Conservation (phyloP, 2,888 invertebrate genomes). For the Peribatodes rhomboidaria region DNA sequence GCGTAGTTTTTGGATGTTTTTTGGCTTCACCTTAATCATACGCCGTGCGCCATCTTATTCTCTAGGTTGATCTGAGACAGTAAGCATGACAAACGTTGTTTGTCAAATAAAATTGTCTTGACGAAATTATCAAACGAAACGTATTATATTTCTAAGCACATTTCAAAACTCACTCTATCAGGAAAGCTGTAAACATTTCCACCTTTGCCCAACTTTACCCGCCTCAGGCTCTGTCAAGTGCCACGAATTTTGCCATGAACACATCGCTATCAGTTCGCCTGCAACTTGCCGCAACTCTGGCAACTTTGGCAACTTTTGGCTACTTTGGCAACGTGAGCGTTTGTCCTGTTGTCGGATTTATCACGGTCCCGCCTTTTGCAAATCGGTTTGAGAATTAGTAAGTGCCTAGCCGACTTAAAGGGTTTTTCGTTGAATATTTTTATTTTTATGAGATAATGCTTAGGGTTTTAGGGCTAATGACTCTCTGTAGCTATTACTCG, state of each 20-base stretch:
- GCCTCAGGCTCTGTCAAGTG: constrained; percentile 7
- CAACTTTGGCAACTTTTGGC: constrained; percentile 5
- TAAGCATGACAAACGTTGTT: no score
- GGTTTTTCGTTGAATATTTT: not conserved
- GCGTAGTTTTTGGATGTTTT: no score
- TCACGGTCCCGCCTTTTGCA: constrained; percentile 16
- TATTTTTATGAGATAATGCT: not conserved
- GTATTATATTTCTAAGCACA: no score
- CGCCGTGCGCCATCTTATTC: no score
- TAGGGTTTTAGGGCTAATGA: not conserved
- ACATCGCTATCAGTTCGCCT: constrained; percentile 13
- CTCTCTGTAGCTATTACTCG: not conserved
- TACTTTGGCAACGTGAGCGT: constrained; percentile 10
- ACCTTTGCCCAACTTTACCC: not conserved
- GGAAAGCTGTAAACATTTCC: not conserved
- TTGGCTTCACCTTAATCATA: no score
- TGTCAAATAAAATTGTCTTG: no score
- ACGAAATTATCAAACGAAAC: no score
- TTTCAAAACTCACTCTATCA: not conserved
- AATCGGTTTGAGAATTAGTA: constrained; percentile 1
- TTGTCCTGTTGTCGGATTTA: constrained; percentile 21
- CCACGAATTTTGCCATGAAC: not conserved
- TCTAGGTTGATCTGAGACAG: no score
- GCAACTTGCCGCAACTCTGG: not conserved
- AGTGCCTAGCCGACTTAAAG: not conserved